A percentile compares a stretch with the other conserved stretches of the same genome.
phyloP scores from a whole-genome alignment of 2,888 invertebrate genomes.

The Hemaris fuciformis region DNA sequence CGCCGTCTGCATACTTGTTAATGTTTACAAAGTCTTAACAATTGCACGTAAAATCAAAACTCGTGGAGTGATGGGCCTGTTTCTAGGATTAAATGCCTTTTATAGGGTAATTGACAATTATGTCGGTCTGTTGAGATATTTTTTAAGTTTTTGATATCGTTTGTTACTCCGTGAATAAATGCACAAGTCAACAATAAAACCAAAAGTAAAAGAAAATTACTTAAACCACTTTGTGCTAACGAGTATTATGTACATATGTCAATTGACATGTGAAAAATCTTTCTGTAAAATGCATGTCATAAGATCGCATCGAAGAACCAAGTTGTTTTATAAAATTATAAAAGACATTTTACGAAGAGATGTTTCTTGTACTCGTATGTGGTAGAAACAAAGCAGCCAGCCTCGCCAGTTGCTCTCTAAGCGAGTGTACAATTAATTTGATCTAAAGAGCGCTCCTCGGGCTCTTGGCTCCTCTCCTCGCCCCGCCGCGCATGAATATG shows the following conservation, averaged over 20 bases:
- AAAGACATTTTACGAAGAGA: not conserved
- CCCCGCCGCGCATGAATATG: constrained; percentile 12
- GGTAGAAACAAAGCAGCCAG: not conserved
- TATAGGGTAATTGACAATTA: too few relatives aligned
- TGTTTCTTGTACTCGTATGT: not conserved
- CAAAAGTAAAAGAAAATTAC: too few relatives aligned
- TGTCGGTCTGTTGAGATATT: too few relatives aligned
- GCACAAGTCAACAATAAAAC: too few relatives aligned
- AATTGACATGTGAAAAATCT: not conserved
- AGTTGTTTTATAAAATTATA: not conserved
- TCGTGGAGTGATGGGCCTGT: not conserved
- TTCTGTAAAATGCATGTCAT: not conserved
- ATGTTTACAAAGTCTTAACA: not conserved
- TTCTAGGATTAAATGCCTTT: too few relatives aligned
- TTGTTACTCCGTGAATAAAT: too few relatives aligned
- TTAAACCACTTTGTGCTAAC: not conserved
- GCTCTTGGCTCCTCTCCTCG: constrained; percentile 2
- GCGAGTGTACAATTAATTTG: constrained; percentile 19
- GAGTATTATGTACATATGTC: not conserved
- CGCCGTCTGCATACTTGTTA: constrained; percentile 10
- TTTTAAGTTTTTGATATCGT: too few relatives aligned
- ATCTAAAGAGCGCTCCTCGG: constrained; percentile 14
- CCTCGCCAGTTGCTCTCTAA: not conserved
- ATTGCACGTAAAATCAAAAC: not conserved
- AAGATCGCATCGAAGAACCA: not conserved